Evolutionary conservation across 2,888 invertebrate genomes (phyloP), one percentile per base, ranked within the genome.

Genomic region (Crioceris asparagi): DNA sequence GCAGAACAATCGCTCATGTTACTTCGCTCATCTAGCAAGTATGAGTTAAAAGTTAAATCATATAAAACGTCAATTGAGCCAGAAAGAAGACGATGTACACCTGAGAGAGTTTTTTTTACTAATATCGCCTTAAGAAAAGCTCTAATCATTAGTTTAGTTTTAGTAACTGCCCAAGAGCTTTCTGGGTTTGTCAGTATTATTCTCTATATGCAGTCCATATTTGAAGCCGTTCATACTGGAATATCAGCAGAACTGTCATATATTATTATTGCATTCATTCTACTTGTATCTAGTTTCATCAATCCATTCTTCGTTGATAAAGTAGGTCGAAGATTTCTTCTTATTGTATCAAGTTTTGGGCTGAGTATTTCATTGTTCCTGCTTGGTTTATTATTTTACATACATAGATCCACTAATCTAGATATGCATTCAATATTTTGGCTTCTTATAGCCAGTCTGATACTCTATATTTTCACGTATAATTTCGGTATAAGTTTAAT

Each of bases 261-360:
- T 6, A 84, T 90, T 34, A 75, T 87, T 35, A 74, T 90, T 35
- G 77, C 82, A 7, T 57, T 68, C 12, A 83, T 87, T 0, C 84
- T 87, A 67, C 69, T 87, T 17, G 51, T 71, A 0, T 78, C 83
- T 0, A 87, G 88, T 0, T 69, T 65, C 29, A 65, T 79, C 5
- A 80, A 84, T 0, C 82, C 83, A 0, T 54, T 82, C n/a, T 70
- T 85, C 12, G 83, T 82, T 36, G 88, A 88, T 62, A 70, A 75
- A 31, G 68, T 79, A 17, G 90, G 90, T 1, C 68, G 87, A 32
- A 73, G 78, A 38, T 61, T 79, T 1, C 69, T 90, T 27, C 69
- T 88, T 1, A 61, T 85, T 2, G 60, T 77, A 17, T 86, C 86
- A 0, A 74, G 79, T 1, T 57, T 72, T 25, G 75, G 80, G 0